Evolutionary conservation across 1,140 invertebrate genomes (phyloP).

Genomic region (Pseudomyrmex dendroicus): DNA sequence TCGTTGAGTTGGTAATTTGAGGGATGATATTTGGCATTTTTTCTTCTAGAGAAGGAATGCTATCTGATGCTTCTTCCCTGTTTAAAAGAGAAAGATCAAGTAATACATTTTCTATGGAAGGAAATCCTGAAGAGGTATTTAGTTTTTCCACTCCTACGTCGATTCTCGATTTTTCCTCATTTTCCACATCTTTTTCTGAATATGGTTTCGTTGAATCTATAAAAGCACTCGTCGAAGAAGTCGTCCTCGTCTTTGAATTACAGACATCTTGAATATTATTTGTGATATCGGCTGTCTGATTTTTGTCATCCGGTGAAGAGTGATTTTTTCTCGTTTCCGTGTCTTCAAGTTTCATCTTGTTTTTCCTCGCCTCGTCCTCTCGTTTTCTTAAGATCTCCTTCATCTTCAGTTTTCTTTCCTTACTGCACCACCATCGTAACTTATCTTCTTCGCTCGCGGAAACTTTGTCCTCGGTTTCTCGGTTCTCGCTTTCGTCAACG

Average conservation of each 20-base stretch:
- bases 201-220: neutral
- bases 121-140: too few species aligned
- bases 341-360: neutral
- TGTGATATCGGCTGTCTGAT: neutral
- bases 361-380: constrained; percentile 27
- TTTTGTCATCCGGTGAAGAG: neutral
- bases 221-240: neutral
- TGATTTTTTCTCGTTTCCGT: neutral
- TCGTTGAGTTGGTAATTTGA: neutral
- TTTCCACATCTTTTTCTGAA: neutral
- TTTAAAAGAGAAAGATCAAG: too few species aligned
- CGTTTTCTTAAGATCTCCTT: constrained; percentile 35
- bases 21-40: too few species aligned
- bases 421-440: constrained; percentile 51
- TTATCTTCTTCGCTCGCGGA: neutral
- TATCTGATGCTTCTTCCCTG: too few species aligned
- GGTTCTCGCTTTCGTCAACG: neutral
- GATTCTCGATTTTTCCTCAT: too few species aligned
- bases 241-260: constrained; percentile 47
- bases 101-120: too few species aligned
- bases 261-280: constrained; percentile 20
- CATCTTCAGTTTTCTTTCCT: constrained; percentile 46
- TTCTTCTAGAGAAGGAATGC: too few species aligned
- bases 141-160: too few species aligned
- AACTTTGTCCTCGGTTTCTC: neutral